These are phyloP conservation scores for Manduca sexta DNA, from an alignment of 1,140 invertebrate genomes.

Conservation along the genomic window DNA sequence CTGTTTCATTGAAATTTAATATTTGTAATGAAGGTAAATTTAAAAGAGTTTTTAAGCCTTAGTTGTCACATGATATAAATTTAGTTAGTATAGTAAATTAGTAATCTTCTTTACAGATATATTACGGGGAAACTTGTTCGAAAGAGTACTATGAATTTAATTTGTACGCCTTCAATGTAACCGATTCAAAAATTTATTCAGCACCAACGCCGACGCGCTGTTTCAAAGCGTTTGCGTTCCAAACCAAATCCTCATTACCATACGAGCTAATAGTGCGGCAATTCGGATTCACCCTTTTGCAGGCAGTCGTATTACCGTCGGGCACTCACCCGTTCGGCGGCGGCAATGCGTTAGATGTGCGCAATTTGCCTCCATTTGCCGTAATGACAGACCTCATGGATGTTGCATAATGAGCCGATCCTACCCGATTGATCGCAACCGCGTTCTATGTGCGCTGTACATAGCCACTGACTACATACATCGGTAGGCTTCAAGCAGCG, in stretches of 20 bases:
- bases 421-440: conserved; percentile 42
- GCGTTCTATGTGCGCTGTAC: conserved; percentile 7
- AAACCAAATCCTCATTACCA: conserved; percentile 17
- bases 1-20: too few species aligned
- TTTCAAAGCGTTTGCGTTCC: not conserved
- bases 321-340: conserved; percentile 12
- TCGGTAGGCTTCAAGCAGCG: too few species aligned
- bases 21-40: too few species aligned
- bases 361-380: conserved; percentile 70
- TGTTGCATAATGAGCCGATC: conserved; percentile 58
- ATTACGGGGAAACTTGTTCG: too few species aligned
- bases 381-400: conserved; percentile 66
- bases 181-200: too few species aligned
- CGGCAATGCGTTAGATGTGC: conserved; percentile 63
- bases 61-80: too few species aligned
- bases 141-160: too few species aligned
- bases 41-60: too few species aligned
- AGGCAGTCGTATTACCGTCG: conserved; percentile 39
- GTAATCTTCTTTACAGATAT: too few species aligned
- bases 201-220: too few species aligned
- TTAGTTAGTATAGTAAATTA: too few species aligned
- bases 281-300: conserved; percentile 43
- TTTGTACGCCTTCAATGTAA: too few species aligned
- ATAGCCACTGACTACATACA: conserved; percentile 5
- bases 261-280: conserved; percentile 29